Percentiles rank a stretch among this genome's conserved stretches.
Conservation (phyloP, 1,140 invertebrate species). For the Hypothenemus hampei region DNA sequence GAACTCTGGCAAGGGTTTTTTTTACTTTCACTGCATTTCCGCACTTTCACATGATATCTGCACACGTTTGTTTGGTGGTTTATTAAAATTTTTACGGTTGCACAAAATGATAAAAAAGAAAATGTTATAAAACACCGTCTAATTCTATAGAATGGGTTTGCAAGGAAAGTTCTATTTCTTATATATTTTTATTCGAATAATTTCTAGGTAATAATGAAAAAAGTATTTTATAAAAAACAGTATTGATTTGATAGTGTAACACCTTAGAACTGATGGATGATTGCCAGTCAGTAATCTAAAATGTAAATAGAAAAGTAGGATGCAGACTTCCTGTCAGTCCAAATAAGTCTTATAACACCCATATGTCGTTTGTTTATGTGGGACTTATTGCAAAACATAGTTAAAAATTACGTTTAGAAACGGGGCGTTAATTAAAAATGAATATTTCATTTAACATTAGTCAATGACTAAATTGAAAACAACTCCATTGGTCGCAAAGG, state of each 20-base stretch:
- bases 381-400: conserved; percentile 24
- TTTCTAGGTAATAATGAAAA: no score
- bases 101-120: no score
- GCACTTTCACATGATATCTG: conserved; percentile 2
- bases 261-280: conserved; percentile 1
- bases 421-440: conserved; percentile 7
- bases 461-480: no score
- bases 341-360: conserved; percentile 21
- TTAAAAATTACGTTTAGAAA: conserved; percentile 13
- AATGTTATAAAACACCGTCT: no score
- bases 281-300: conserved; percentile 8
- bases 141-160: no score
- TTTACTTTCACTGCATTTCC: conserved; percentile 1
- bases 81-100: neutral
- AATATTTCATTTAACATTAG: conserved; percentile 3
- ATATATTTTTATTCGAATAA: no score
- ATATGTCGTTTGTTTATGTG: conserved; percentile 11
- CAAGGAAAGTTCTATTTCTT: no score
- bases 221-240: no score
- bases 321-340: conserved; percentile 21
- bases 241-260: no score
- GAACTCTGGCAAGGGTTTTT: no score
- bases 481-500: no score
- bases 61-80: no score
- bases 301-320: conserved; percentile 20